Evolutionary conservation across 1,140 invertebrate genomes (phyloP), one percentile per base, ranked within the genome.

Genomic region (Bombyx mori): DNA sequence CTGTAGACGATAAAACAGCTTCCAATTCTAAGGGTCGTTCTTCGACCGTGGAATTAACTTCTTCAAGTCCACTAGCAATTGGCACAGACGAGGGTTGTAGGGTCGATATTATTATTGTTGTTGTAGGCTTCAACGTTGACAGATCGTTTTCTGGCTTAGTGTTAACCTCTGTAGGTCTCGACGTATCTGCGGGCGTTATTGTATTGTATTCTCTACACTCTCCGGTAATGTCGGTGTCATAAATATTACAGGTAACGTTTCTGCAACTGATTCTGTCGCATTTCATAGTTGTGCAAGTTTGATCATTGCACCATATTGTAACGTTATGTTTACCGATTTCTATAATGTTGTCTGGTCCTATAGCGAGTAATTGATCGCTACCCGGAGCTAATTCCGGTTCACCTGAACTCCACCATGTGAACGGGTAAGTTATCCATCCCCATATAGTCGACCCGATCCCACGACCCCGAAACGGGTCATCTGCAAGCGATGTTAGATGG

Each of bases 371-470:
- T n/a, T 67, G 65, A 49, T 73, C 65, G 10, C 53, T 70, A 9
- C 71, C 61, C 7, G 69, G 67, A 9, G 58, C 9, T 35, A 35
- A 61, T 42, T 74, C 73, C 2, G 54, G 56, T 42, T 64, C 71
- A 7, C 61, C 56, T 7, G 71, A 71, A 60, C 73, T 73, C 85
- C 85, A 89, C 73, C 82, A 84, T 9, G 73, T 62, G 56, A 88
- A 88, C 6, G 88, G 88, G 66, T 87, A 86, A 9, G 73, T 81
- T 66, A 89, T 69, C 85, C 85, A 89, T 48, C 75, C 78, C 88
- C 88, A 89, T 61, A 88, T 52, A 42, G 81, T 82, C 6, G 82
- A 84, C 58, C 73, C 73, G 57, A 83, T 75, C 52, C 86, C 84
- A 58, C 79, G 82, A 44, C 75, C 76, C 57, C 85, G 69, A 49